Evolutionary conservation across 2,888 invertebrate genomes (phyloP).

Genomic region (Leucoma salicis): DNA sequence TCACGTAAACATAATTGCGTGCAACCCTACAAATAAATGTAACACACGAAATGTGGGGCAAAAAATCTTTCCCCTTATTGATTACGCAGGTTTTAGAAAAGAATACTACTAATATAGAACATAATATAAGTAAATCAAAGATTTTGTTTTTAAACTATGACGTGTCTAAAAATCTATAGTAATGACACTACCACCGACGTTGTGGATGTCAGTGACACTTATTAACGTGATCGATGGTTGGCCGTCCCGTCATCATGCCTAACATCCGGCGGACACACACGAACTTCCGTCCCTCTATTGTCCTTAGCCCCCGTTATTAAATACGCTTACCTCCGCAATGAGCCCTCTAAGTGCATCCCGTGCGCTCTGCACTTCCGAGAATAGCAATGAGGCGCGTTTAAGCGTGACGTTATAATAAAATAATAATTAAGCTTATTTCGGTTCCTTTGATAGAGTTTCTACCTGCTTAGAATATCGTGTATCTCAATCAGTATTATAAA

Average conservation of each 20-base stretch:
- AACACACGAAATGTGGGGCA: too few species aligned
- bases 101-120: too few species aligned
- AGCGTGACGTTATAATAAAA: neutral
- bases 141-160: neutral
- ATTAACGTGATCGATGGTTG: constrained; percentile 51
- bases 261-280: constrained; percentile 69
- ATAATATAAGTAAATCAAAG: neutral
- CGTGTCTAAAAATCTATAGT: too few species aligned
- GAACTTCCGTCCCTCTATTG: constrained; percentile 67
- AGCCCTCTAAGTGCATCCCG: constrained; percentile 41
- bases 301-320: constrained; percentile 52
- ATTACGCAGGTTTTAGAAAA: too few species aligned
- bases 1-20: too few species aligned
- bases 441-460: too few species aligned
- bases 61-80: too few species aligned
- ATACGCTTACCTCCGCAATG: constrained; percentile 43
- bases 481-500: too few species aligned
- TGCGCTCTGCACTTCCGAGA: constrained; percentile 30
- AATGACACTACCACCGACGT: neutral
- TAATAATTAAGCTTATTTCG: too few species aligned
- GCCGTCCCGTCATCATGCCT: too few species aligned
- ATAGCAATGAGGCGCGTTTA: constrained; percentile 28
- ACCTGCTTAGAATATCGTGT: too few species aligned
- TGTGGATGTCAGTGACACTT: constrained; percentile 12
- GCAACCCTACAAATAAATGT: too few species aligned